A percentile compares a stretch with the other conserved stretches of the same genome.
Conservation (phyloP, 2,888 invertebrate genomes). For the Xanthostigma xanthostigma region DNA sequence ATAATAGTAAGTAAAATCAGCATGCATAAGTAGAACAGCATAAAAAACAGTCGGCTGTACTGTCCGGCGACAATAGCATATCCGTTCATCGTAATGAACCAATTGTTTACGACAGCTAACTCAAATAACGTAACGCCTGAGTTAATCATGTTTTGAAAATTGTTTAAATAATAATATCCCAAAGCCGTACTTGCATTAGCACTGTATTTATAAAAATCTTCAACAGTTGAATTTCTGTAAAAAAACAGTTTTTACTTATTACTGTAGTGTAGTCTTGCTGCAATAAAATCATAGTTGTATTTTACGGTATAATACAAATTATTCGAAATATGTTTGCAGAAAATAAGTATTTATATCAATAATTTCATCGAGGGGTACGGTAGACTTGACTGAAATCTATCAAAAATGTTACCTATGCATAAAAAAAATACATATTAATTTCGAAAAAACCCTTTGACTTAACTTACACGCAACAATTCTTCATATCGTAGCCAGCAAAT, state of each 20-base stretch:
- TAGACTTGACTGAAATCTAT: too few species aligned
- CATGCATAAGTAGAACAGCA: conserved; percentile 75
- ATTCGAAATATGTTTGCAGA: too few species aligned
- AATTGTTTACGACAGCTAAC: conserved; percentile 81
- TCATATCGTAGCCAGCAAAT: conserved; percentile 57
- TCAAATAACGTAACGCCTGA: conserved; percentile 77
- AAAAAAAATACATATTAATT: too few species aligned
- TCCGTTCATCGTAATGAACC: conserved; percentile 86
- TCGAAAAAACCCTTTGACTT: too few species aligned
- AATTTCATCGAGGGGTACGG: too few species aligned
- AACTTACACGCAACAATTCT: conserved; percentile 70
- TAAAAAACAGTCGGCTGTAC: conserved; percentile 71
- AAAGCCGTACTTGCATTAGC: conserved; percentile 49
- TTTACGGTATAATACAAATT: too few species aligned
- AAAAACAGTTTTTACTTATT: conserved; percentile 5
- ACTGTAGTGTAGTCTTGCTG: neutral
- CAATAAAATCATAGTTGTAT: too few species aligned
- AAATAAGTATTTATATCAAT: too few species aligned
- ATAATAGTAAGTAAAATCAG: conserved; percentile 87
- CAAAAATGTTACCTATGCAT: too few species aligned
- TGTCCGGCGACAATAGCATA: conserved; percentile 54
- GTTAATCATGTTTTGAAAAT: conserved; percentile 62
- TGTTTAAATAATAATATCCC: conserved; percentile 79
- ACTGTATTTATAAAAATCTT: conserved; percentile 63
- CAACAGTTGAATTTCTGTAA: conserved; percentile 66